phyloP scores from a whole-genome alignment of 1,140 invertebrate species.

The Dryas iulia region DNA sequence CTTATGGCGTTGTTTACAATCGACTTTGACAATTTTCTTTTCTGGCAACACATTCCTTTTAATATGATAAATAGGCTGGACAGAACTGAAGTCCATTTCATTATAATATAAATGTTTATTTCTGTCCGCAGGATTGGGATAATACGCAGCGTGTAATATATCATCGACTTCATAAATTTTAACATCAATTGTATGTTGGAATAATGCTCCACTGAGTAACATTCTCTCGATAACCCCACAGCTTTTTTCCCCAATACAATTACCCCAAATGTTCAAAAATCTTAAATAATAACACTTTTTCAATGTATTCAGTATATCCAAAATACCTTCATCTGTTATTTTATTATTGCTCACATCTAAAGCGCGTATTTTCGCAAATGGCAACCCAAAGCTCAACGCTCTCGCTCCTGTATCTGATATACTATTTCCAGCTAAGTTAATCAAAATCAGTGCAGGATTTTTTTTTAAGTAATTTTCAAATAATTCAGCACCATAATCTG shows the following conservation, averaged over 20 bases:
- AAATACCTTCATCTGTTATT: slow-evolving; percentile 74
- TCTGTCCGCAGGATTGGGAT: slow-evolving; percentile 66
- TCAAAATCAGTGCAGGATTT: slow-evolving; percentile 64
- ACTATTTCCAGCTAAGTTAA: slow-evolving; percentile 80
- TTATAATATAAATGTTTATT: slow-evolving; percentile 68
- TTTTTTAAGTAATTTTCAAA: slow-evolving; percentile 78
- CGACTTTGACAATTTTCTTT: slow-evolving; percentile 55
- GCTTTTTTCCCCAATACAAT: slow-evolving; percentile 63
- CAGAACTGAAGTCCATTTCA: slow-evolving; percentile 55
- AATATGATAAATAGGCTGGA: slow-evolving; percentile 61
- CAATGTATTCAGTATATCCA: slow-evolving; percentile 78
- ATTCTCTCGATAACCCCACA: slow-evolving; percentile 77
- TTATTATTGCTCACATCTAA: slow-evolving; percentile 81
- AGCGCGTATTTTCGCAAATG: slow-evolving; percentile 78
- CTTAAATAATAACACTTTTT: slow-evolving; percentile 78
- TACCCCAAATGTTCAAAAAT: slow-evolving; percentile 81
- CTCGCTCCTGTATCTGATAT: slow-evolving; percentile 80
- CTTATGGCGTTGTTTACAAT: slow-evolving; percentile 55
- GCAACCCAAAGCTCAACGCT: slow-evolving; percentile 75
- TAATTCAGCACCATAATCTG: slow-evolving; percentile 78
- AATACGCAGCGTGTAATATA: slow-evolving; percentile 74
- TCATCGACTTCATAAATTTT: slow-evolving; percentile 79
- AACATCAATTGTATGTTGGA: slow-evolving; percentile 80
- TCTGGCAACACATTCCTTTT: slow-evolving; percentile 54
- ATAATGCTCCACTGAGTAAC: slow-evolving; percentile 72